phyloP scores from a whole-genome alignment of 2,888 invertebrate genomes.

The Elegia similella region DNA sequence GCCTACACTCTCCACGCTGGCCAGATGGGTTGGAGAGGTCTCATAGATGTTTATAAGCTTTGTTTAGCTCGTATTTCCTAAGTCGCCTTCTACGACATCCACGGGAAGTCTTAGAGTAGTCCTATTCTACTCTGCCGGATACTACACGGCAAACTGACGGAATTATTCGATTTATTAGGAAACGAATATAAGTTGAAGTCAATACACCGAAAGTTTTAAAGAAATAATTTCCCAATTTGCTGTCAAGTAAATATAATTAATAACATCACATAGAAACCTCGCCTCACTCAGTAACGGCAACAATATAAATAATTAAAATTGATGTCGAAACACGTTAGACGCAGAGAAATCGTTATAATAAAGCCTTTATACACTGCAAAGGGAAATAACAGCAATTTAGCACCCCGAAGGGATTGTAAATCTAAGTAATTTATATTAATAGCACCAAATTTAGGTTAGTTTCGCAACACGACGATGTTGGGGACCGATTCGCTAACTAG shows the following conservation, averaged over 20 bases:
- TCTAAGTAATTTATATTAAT: conserved; percentile 78
- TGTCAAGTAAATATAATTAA: conserved; percentile 15
- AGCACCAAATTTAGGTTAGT: conserved; percentile 67
- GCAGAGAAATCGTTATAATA: conserved; percentile 47
- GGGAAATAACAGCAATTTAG: conserved; percentile 66
- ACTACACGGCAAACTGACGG: too few species aligned
- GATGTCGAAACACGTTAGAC: conserved; percentile 49
- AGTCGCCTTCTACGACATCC: too few species aligned
- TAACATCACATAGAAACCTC: conserved; percentile 28
- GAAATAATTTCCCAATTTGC: conserved; percentile 2
- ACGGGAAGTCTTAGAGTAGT: too few species aligned
- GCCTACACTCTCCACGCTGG: too few species aligned
- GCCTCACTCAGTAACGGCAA: conserved; percentile 39
- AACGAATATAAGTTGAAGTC: background rate
- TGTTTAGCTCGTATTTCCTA: too few species aligned
- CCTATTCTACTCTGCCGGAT: too few species aligned
- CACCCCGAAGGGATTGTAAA: conserved; percentile 70
- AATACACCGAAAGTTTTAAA: background rate
- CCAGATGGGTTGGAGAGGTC: too few species aligned
- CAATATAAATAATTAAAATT: conserved; percentile 60
- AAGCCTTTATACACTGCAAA: conserved; percentile 51
- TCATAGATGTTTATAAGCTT: too few species aligned
- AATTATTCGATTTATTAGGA: too few species aligned
- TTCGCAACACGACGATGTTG: conserved; percentile 59
- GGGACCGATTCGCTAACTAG: conserved; percentile 68